Percentiles rank a stretch among this genome's conserved stretches.
Evolutionary conservation across 2,888 invertebrate genomes (phyloP).

Genomic region (Apamea anceps): DNA sequence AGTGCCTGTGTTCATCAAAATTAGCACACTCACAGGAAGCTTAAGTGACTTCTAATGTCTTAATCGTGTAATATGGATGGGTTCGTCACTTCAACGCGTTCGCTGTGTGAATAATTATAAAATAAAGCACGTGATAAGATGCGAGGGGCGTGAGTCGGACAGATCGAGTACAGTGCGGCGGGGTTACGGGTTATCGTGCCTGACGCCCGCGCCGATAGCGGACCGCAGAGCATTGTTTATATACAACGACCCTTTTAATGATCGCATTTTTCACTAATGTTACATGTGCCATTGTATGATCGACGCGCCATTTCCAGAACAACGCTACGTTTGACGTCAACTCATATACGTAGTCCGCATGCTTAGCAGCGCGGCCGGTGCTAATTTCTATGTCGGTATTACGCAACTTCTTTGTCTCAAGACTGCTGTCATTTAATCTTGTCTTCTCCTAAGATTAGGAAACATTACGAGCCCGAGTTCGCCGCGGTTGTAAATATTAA

Average conservation of each 20-base stretch:
- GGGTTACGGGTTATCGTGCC: slow-evolving; percentile 66
- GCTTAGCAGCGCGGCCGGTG: neutral
- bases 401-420: slow-evolving; percentile 49
- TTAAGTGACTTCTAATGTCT: neutral
- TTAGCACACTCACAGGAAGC: neutral
- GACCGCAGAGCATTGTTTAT: slow-evolving; percentile 63
- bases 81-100: slow-evolving; percentile 30
- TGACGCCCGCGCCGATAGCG: slow-evolving; percentile 63
- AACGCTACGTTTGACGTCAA: slow-evolving; percentile 33
- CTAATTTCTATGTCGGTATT: slow-evolving; percentile 40
- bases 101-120: slow-evolving; percentile 44
- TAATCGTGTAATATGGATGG: slow-evolving; percentile 23
- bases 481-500: slow-evolving; percentile 27
- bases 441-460: slow-evolving; percentile 38
- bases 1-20: slow-evolving; percentile 14
- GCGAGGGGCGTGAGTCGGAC: slow-evolving; percentile 59
- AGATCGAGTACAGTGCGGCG: slow-evolving; percentile 59
- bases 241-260: slow-evolving; percentile 62
- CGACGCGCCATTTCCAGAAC: slow-evolving; percentile 17
- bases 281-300: slow-evolving; percentile 26
- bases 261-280: slow-evolving; percentile 53
- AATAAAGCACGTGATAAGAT: slow-evolving; percentile 59
- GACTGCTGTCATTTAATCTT: slow-evolving; percentile 28
- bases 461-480: slow-evolving; percentile 26
- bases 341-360: slow-evolving; percentile 38